phyloP scores from a whole-genome alignment of 1,140 invertebrate genomes.

The Cecropterus lyciades region DNA sequence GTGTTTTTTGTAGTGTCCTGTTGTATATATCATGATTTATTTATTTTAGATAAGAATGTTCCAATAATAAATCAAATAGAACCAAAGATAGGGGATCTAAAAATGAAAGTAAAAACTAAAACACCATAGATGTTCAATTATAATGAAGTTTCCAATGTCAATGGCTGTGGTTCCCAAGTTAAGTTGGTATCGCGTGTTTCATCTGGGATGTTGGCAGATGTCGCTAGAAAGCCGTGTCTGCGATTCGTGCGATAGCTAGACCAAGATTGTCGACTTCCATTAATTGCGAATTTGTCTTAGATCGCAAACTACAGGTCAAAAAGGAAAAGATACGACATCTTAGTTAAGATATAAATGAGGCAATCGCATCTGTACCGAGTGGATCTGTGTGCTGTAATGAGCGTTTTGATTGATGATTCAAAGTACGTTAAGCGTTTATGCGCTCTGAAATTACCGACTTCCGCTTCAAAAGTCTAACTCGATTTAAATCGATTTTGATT shows the following conservation, averaged over 20 bases:
- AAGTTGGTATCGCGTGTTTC: constrained; percentile 50
- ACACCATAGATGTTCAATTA: constrained; percentile 8
- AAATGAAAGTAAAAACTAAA: constrained; percentile 14
- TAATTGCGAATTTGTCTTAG: constrained; percentile 48
- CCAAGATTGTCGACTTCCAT: constrained; percentile 45
- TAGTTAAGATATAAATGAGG: no score
- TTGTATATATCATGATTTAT: no score
- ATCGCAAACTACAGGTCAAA: constrained; percentile 25
- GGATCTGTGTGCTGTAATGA: no score
- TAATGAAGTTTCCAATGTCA: constrained; percentile 34
- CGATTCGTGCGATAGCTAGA: constrained; percentile 51
- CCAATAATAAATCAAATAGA: background rate
- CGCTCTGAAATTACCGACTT: no score
- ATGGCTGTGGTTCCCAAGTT: constrained; percentile 53
- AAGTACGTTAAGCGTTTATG: no score
- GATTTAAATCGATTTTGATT: no score
- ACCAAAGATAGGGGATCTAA: background rate
- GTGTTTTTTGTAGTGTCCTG: no score
- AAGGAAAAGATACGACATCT: constrained; percentile 16
- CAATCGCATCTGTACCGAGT: no score
- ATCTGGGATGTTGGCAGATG: constrained; percentile 59
- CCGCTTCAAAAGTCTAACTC: no score
- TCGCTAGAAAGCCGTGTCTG: constrained; percentile 60
- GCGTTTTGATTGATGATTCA: no score
- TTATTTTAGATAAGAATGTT: background rate